Evolutionary conservation across 2,797 vertebrate genomes (phyloP).

Genomic region (Leucoraja ocellata): DNA sequence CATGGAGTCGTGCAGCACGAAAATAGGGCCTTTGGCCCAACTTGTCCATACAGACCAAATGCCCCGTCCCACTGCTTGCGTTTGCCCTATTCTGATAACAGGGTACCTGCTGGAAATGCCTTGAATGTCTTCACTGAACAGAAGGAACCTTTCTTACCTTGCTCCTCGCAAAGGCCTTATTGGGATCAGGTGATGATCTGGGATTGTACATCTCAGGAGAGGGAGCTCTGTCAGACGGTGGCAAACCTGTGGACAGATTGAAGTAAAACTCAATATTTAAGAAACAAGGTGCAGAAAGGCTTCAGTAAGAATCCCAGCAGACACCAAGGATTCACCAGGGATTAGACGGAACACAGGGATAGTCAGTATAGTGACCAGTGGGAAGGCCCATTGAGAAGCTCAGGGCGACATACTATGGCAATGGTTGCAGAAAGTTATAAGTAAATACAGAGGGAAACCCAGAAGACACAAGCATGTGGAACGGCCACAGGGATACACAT

Average conservation of each 20-base stretch:
- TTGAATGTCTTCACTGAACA: not conserved
- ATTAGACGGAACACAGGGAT: no score
- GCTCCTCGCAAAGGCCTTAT: slow-evolving; percentile 58
- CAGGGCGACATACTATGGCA: no score
- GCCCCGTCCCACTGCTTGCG: no score
- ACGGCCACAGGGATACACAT: not conserved
- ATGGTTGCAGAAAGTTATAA: no score
- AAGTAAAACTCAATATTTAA: not conserved
- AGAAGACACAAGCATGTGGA: no score
- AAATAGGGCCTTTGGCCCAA: no score
- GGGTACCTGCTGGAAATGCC: not conserved
- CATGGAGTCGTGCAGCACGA: no score
- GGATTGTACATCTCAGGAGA: not conserved
- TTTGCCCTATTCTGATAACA: not conserved
- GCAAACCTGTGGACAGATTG: not conserved
- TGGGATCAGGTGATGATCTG: slow-evolving; percentile 45
- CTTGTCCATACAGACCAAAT: no score
- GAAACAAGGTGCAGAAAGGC: not conserved
- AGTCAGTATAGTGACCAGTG: no score
- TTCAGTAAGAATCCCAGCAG: not conserved
- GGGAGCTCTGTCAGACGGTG: not conserved
- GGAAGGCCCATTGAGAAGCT: no score
- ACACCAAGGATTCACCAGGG: not conserved
- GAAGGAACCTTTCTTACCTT: slow-evolving; percentile 54
- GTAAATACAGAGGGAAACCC: no score